Evolutionary conservation across 2,797 vertebrate genomes (phyloP), one percentile per base, ranked within the genome.

Genomic region (Meda fulgida): DNA sequence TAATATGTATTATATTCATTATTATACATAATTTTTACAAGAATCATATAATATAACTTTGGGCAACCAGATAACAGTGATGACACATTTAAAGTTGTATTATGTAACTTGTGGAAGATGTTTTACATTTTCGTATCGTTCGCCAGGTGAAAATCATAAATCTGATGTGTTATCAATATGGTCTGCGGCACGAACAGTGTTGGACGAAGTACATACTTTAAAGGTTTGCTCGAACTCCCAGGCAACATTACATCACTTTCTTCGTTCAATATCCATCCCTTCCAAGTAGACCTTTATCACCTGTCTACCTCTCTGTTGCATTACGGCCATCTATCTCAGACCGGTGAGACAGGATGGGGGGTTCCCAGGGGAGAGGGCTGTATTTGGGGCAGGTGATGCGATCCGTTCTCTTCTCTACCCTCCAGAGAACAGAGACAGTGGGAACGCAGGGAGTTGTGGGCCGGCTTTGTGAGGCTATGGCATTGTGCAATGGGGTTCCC

Each of bases 361-460:
- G 92, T 89, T 92, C 91, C 80, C 84, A 4, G 13, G 86, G 79
- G 90, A 87, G 90, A 82, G 85, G 84, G 91, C 91, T 93, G 92
- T 93, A 95, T 95, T 92, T 93, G 93, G 94, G 93, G 92, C 94
- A 94, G 92, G 93, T 93, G 94, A 95, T 94, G 92, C 84, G 93
- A 95, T 96, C 95, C 85, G 88, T 90, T 78, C 92, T 90, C 82
- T 94, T 91, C 87, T 93, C 95, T 55, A 94, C 87, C 94, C 94
- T 78, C 95, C 91, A 23, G 93, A 94, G 89, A 95, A 80, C 58
- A 82, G 89, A 90, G 96, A 97, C 88, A 95, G 95, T 90, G 92
- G 78, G 88, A 87, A 85, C 58, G 26, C 53, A 69, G 80, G 53
- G 69, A 72, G 71, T 77, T 87, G 34, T 78, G 65, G 71, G 81